Evolutionary conservation across 2,113 vertebrate species (phyloP).

Genomic region (Hucho hucho): DNA sequence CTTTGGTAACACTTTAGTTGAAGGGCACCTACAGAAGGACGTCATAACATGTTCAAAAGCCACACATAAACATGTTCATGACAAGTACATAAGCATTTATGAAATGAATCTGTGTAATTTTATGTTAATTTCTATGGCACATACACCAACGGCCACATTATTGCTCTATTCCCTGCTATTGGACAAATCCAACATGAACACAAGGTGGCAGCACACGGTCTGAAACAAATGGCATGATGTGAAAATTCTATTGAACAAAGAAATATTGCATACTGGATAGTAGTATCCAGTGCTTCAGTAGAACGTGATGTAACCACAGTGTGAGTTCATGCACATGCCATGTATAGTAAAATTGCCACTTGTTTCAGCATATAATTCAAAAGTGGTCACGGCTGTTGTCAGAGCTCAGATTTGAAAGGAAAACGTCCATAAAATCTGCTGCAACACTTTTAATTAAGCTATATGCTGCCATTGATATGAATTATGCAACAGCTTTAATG

Average conservation of each 20-base stretch:
- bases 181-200: constrained; percentile 42
- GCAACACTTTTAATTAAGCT: constrained; percentile 47
- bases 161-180: not conserved
- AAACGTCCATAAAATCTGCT: constrained; percentile 42
- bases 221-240: constrained; percentile 7
- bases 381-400: constrained; percentile 11
- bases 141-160: not conserved
- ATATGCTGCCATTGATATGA: constrained; percentile 41
- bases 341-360: constrained; percentile 25
- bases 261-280: not conserved
- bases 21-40: too few relatives aligned
- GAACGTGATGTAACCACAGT: not conserved
- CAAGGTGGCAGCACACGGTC: constrained; percentile 66
- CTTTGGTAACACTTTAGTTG: too few relatives aligned
- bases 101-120: not conserved
- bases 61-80: not conserved
- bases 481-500: constrained; percentile 66
- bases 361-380: not conserved
- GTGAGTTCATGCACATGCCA: constrained; percentile 17
- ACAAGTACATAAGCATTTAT: not conserved
- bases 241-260: not conserved
- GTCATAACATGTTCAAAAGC: too few relatives aligned
- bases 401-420: constrained; percentile 29
- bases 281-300: not conserved
- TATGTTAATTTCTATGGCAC: not conserved